Base-by-base conservation (phyloP, 2,888 invertebrate species). In the Drosophila mercatorum region DNA sequence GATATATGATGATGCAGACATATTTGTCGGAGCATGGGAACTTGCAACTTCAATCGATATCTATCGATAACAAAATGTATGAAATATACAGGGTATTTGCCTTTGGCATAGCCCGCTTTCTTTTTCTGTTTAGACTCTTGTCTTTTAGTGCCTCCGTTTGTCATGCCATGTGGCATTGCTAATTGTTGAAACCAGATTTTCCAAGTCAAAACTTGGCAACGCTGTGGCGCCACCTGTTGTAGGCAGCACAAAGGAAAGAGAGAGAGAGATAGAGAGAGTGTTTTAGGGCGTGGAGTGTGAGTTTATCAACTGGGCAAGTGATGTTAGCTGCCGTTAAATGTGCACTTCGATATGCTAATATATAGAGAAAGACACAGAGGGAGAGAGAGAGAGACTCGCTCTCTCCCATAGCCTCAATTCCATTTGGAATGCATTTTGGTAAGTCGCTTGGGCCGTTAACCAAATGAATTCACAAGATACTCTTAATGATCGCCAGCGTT, bases 221-320 rank as follows among this genome's bases (percentile, higher is more conserved):
- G 12, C 36, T 5, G 17, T 60, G 78, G 74, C 78, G 74, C 74
- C 76, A 74, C 75, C 72, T 75, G 77, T 56, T 44, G 44, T 36
- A 17, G 51, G 8, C 44, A 44, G 11, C 36, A 26, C n/a, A 46
- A 3, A 3, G 43, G 12, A n/a, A 3, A 40, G 44, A 14, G 26
- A 44, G 5, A 34, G 47, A 11, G 38, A 26, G 14, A 6, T 41
- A 47, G 47, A 8, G 12, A 14, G 26, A 40, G 8, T 28, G 22
- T 22, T 22, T 2, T 46, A 38, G 8, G 11, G 38, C 2, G 17
- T 5, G 17, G 26, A 14, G 44, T 22, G 5, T 68, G 34, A 53
- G 17, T 47, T 36, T 40, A 38, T 34, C 46, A 40, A 26, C 66
- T 34, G 40, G 46, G 34, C 65, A 74, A 74, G 60, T 70, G 71